Evolutionary conservation across 2,888 invertebrate species (phyloP).

Genomic region (Pristionchus arcanus): DNA sequence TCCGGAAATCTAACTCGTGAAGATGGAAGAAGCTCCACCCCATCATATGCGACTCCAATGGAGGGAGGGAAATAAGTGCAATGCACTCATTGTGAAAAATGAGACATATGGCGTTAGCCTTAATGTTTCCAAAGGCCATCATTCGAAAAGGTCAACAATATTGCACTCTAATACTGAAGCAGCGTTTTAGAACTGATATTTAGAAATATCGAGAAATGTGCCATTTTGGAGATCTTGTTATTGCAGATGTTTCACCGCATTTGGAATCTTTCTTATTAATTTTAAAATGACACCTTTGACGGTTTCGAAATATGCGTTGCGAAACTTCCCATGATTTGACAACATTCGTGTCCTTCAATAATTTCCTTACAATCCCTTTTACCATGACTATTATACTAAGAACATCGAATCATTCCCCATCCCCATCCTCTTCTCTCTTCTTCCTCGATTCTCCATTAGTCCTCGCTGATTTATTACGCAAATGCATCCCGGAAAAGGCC

Average conservation of each 20-base stretch:
- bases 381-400: neutral
- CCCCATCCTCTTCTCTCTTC: neutral
- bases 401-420: neutral
- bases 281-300: too few relatives aligned
- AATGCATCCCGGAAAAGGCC: slow-evolving; percentile 36
- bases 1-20: slow-evolving; percentile 28
- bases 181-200: too few relatives aligned
- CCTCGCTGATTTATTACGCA: slow-evolving; percentile 38
- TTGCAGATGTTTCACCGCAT: too few relatives aligned
- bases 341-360: too few relatives aligned
- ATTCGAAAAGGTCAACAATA: too few relatives aligned
- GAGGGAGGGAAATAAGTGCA: neutral
- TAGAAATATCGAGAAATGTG: too few relatives aligned
- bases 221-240: too few relatives aligned
- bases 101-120: neutral
- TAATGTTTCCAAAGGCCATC: too few relatives aligned
- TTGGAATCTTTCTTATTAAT: too few relatives aligned
- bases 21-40: neutral
- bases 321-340: too few relatives aligned
- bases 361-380: neutral
- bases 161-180: too few relatives aligned
- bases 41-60: slow-evolving; percentile 12
- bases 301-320: too few relatives aligned
- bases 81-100: neutral
- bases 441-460: neutral